Base-by-base conservation (phyloP, 1,140 invertebrate species). In the Trissolcus basalis region DNA sequence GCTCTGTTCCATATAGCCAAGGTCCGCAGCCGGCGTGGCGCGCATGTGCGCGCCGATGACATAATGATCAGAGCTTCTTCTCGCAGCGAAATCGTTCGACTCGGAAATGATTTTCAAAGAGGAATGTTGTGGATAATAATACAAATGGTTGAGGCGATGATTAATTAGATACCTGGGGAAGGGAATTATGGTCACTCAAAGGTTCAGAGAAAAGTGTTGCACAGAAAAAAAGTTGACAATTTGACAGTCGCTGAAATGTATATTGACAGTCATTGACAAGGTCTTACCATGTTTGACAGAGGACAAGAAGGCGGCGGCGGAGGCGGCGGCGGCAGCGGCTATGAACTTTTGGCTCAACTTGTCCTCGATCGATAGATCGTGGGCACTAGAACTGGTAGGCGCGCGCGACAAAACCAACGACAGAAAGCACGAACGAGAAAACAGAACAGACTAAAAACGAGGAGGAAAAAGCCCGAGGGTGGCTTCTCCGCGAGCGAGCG, bases 11-110 rank as follows among this genome's bases (percentile, higher is more conserved):
- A 69, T 55, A 72, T 77, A 71, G 74, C 58, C 68, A 71, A 76
- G 72, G 60, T 73, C 69, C 65, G 68, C 77, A 73, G 48, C 77
- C 73, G 77, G 77, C 61, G 61, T 60, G 61, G 56, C 67, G 72
- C 74, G 78, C 74, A 77, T 77, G 74, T 77, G 74, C 74, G 64
- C 69, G 51, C 64, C 64, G 75, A 77, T 77, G 75, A 77, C 75
- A 77, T 72, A 77, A 77, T 68, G 69, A 77, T 77, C 75, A 72
- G 68, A 50, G 68, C 51, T 71, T 56, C 51, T 71, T 56, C 53
- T 63, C 68, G 58, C 14, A 56, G 53, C 49, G 41, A 45, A 44
- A 44, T 44, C 43, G n/a, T 11, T 3, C 6, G 19, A 27, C 19
- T 27, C 6, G 19, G 2, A 27, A 27, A n/a, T n/a, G n/a, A n/a